Conservation (phyloP, 2,113 vertebrate genomes). For the Barbus barbus region DNA sequence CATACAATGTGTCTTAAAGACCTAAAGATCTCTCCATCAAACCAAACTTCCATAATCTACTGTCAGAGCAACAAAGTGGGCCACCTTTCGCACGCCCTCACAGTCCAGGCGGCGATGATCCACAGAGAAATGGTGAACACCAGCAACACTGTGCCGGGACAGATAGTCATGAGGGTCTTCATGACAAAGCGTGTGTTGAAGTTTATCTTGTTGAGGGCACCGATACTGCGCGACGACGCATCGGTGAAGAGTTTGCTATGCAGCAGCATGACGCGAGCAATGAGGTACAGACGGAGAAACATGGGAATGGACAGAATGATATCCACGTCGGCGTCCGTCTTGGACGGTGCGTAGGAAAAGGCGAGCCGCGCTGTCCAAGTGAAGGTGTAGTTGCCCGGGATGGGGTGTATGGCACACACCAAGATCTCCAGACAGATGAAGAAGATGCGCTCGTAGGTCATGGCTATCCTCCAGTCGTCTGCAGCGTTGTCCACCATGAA, state of each 20-base stretch:
- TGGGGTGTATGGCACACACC: slow-evolving; percentile 97
- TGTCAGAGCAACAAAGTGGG: slow-evolving; percentile 7
- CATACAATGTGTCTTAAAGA: neutral
- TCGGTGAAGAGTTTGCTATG: slow-evolving; percentile 99
- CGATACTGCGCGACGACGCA: slow-evolving; percentile 98
- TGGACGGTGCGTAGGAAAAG: slow-evolving; percentile 92
- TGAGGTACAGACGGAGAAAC: slow-evolving; percentile 99
- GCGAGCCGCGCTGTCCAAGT: slow-evolving; percentile 97
- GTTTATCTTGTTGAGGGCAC: slow-evolving; percentile 99
- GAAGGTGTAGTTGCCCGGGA: slow-evolving; percentile 98
- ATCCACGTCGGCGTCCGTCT: slow-evolving; percentile 97
- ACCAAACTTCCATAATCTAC: neutral
- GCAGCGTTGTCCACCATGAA: slow-evolving; percentile 99
- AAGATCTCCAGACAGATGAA: slow-evolving; percentile 99
- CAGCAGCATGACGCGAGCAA: slow-evolving; percentile 98
- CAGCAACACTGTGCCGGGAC: slow-evolving; percentile 97
- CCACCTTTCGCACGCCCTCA: slow-evolving; percentile 99
- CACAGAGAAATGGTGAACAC: slow-evolving; percentile 99
- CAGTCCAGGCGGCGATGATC: slow-evolving; percentile 99
- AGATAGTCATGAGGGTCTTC: slow-evolving; percentile 99
- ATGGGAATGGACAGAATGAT: slow-evolving; percentile 99
- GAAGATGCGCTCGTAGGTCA: slow-evolving; percentile 99
- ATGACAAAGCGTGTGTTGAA: slow-evolving; percentile 99
- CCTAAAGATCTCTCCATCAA: neutral
- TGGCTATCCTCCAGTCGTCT: slow-evolving; percentile 99